Evolutionary conservation across 2,888 invertebrate genomes (phyloP).

Genomic region (Euspilapteryx auroguttella): DNA sequence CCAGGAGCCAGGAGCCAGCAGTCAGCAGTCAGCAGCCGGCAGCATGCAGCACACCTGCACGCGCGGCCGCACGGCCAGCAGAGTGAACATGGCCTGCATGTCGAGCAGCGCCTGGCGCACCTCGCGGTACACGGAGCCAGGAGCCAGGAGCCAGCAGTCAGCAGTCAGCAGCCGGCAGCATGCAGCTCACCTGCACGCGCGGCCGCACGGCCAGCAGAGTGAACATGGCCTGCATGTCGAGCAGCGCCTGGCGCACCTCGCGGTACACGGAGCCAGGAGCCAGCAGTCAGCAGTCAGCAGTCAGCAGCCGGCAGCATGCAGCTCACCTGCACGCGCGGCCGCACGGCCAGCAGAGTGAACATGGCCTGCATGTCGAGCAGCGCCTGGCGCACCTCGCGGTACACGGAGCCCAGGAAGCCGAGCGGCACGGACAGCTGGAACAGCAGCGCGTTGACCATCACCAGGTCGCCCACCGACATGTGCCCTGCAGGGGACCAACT

Average conservation of each 20-base stretch:
- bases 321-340: slow-evolving; percentile 74
- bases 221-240: slow-evolving; percentile 99
- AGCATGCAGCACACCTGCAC: too few relatives aligned
- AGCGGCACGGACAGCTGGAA: slow-evolving; percentile 97
- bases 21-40: too few relatives aligned
- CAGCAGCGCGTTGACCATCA: slow-evolving; percentile 97
- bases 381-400: slow-evolving; percentile 95
- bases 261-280: slow-evolving; percentile 98
- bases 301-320: background rate
- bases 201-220: slow-evolving; percentile 88
- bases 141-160: too few relatives aligned
- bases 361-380: slow-evolving; percentile 98
- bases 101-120: too few relatives aligned
- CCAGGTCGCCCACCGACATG: slow-evolving; percentile 97
- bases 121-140: too few relatives aligned
- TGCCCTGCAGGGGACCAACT: slow-evolving; percentile 68
- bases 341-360: slow-evolving; percentile 93
- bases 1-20: too few relatives aligned
- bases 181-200: too few relatives aligned
- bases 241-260: slow-evolving; percentile 93
- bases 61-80: too few relatives aligned
- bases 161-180: too few relatives aligned
- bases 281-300: too few relatives aligned
- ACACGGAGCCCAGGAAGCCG: slow-evolving; percentile 97
- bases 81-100: too few relatives aligned